Evolutionary conservation across 1,140 invertebrate genomes (phyloP).

Genomic region (Drosophila punjabiensis): DNA sequence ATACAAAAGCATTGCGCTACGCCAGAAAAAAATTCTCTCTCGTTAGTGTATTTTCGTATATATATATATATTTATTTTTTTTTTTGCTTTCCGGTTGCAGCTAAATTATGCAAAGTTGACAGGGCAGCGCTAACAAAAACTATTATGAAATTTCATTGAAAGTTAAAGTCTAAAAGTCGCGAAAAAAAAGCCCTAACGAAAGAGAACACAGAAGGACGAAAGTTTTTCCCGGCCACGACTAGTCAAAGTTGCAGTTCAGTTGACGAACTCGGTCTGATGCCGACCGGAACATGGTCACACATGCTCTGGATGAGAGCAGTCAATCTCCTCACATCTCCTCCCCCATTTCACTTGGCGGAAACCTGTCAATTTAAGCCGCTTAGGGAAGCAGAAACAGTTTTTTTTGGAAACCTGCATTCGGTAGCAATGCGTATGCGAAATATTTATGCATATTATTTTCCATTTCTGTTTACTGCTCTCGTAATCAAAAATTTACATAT

Average conservation of each 20-base stretch:
- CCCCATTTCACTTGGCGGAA: conserved; percentile 17
- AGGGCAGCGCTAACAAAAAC: conserved; percentile 43
- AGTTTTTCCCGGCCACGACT: conserved; percentile 58
- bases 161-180: conserved; percentile 73
- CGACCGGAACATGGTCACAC: conserved; percentile 55
- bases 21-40: conserved; percentile 17
- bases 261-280: conserved; percentile 60
- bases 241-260: conserved; percentile 70
- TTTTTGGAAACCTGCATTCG: conserved; percentile 22
- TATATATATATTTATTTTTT: background rate
- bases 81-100: conserved; percentile 35
- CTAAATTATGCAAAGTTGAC: conserved; percentile 67
- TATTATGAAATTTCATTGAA: conserved; percentile 75
- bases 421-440: conserved; percentile 65
- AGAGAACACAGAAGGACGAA: conserved; percentile 47
- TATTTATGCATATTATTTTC: conserved; percentile 67
- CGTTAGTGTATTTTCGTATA: background rate
- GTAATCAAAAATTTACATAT: conserved; percentile 78
- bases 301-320: conserved; percentile 31
- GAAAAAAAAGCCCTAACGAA: conserved; percentile 41
- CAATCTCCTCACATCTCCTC: background rate
- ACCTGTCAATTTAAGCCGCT: conserved; percentile 76
- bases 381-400: conserved; percentile 50
- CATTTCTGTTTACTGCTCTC: conserved; percentile 61
- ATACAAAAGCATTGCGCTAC: conserved; percentile 11